Evolutionary conservation across 1,140 invertebrate species (phyloP), one percentile per base, ranked within the genome.

Genomic region (Brachionus paranguensis): DNA sequence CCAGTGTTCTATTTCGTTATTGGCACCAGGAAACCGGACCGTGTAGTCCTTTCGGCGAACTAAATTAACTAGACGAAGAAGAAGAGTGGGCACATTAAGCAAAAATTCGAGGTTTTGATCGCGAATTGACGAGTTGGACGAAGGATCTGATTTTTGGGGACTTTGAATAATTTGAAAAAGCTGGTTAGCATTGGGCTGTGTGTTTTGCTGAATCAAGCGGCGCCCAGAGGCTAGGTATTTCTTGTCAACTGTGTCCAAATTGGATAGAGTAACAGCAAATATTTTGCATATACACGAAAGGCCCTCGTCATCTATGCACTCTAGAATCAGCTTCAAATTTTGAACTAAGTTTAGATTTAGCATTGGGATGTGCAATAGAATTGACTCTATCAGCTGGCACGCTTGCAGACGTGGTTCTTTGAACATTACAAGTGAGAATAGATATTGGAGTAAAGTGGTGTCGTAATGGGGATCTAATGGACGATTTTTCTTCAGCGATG

Each of bases 211-310:
- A 85, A 27, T 11, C 12, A 12, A 3, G 3, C 78, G 78, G 10
- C 64, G 64, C 7, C 64, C 41, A 45, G 78, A 12, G 10, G 78
- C 50, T 0, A 81, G 17, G 37, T 64, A 81, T 20, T 68, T 60
- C 20, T 89, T 88, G 85, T 89, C 89, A 84, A 88, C 88, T 20
- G 89, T 88, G 85, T 89, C 89, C 2, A 89, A 85, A 85, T 89
- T 88, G 43, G 89, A 89, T 72, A 89, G 88, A 29, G 88, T 88
- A 14, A 89, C 87, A 81, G 89, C 88, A 10, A 89, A 85, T 78
- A 89, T 88, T 41, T 88, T 86, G 85, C 88, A 89, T 84, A 89
- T 88, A 81, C 89, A 89, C 8, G 88, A 88, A 17, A 89, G 84
- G 70, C 88, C 87, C 53, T 86, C 85, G 78, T 89, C 89, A 83